Evolutionary conservation across 2,113 vertebrate genomes (phyloP).

Genomic region (Oncorhynchus nerka): DNA sequence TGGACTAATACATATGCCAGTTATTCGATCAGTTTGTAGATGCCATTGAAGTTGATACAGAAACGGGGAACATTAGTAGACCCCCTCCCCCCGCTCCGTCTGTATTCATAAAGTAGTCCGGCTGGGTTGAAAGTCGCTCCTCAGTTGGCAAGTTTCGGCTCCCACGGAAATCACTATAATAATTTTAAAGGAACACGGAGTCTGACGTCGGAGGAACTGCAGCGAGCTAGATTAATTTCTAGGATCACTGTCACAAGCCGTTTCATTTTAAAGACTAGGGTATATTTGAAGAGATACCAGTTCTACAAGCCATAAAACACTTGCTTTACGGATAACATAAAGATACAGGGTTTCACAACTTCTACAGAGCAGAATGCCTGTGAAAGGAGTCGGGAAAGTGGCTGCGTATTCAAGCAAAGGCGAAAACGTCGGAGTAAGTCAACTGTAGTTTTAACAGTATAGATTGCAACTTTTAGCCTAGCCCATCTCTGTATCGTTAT

Average conservation of each 20-base stretch:
- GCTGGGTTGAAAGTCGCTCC: constrained; percentile 39
- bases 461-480: neutral
- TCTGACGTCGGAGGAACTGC: neutral
- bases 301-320: neutral
- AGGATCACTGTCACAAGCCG: constrained; percentile 31
- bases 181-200: constrained; percentile 7
- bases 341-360: constrained; percentile 1
- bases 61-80: neutral
- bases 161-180: neutral
- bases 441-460: neutral
- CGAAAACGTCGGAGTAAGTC: constrained; percentile 66
- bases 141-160: constrained; percentile 32
- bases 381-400: constrained; percentile 68
- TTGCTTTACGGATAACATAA: constrained; percentile 13
- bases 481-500: neutral
- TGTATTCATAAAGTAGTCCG: constrained; percentile 41
- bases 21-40: neutral
- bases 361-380: constrained; percentile 62
- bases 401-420: constrained; percentile 50
- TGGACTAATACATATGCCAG: neutral
- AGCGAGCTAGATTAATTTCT: neutral
- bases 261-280: neutral
- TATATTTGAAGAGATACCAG: neutral
- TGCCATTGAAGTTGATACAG: neutral
- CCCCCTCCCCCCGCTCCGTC: neutral